Evolutionary conservation across 2,888 invertebrate species (phyloP).

Genomic region (Drosophila falleni): DNA sequence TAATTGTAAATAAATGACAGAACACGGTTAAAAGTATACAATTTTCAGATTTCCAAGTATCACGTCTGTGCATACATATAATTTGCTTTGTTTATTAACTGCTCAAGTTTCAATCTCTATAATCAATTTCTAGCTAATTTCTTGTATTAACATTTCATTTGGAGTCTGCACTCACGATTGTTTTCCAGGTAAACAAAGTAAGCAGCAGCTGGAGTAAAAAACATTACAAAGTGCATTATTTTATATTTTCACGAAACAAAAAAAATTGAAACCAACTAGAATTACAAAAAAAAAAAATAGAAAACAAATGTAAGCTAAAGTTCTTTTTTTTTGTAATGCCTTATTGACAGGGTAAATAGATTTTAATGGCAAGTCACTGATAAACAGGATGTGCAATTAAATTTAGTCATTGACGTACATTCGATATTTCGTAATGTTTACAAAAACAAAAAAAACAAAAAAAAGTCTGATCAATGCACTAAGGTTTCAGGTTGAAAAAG

Average conservation of each 20-base stretch:
- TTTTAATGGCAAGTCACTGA: conserved; percentile 46
- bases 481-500: conserved; percentile 20
- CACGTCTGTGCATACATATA: conserved; percentile 12
- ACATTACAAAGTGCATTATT: conserved; percentile 36
- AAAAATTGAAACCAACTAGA: conserved; percentile 5
- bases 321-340: conserved; percentile 8
- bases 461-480: conserved; percentile 7
- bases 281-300: neutral
- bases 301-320: conserved; percentile 22
- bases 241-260: conserved; percentile 38
- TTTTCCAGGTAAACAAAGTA: conserved; percentile 36
- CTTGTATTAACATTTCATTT: conserved; percentile 28
- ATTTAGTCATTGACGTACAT: conserved; percentile 63
- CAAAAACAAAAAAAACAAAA: neutral
- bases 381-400: conserved; percentile 63
- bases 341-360: conserved; percentile 55
- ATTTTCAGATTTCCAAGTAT: conserved; percentile 5
- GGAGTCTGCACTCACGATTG: conserved; percentile 8
- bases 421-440: conserved; percentile 37
- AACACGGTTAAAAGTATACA: neutral
- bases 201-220: conserved; percentile 39
- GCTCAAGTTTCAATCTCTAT: conserved; percentile 20
- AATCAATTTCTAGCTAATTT: conserved; percentile 19
- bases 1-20: neutral
- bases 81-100: conserved; percentile 10